Percentiles rank a stretch among this genome's conserved stretches.
Evolutionary conservation across 2,797 vertebrate species (phyloP).

Genomic region (Ptychadena robeensis): DNA sequence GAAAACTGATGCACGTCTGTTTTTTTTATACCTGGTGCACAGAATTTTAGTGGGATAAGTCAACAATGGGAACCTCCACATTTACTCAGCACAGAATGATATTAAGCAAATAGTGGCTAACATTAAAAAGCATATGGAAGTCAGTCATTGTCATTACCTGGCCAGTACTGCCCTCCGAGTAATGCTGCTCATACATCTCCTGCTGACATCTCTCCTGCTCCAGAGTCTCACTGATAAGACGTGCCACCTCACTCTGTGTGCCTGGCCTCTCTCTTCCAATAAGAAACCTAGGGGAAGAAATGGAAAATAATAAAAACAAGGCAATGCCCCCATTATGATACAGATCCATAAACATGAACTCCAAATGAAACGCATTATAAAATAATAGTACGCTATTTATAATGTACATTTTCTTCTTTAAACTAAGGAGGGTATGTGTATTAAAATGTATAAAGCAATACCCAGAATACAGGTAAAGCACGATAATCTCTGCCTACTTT

Average conservation of each 20-base stretch:
- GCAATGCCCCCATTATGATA: no score
- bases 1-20: no score
- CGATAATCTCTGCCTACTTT: no score
- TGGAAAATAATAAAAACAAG: neutral
- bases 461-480: no score
- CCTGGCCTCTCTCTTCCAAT: constrained; percentile 93
- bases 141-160: constrained; percentile 63
- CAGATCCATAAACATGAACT: neutral
- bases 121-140: neutral
- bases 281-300: constrained; percentile 78
- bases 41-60: neutral
- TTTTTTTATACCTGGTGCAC: no score
- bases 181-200: constrained; percentile 82
- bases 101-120: neutral
- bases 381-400: neutral
- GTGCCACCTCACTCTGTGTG: constrained; percentile 89
- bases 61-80: neutral
- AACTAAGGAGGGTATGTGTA: no score
- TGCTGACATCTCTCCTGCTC: constrained; percentile 88
- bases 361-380: neutral
- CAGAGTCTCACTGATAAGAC: constrained; percentile 91
- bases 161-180: constrained; percentile 77
- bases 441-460: no score
- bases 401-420: neutral
- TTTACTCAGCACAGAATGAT: neutral